Evolutionary conservation across 2,797 vertebrate species (phyloP).

Genomic region (Lagocephalus sceleratus): DNA sequence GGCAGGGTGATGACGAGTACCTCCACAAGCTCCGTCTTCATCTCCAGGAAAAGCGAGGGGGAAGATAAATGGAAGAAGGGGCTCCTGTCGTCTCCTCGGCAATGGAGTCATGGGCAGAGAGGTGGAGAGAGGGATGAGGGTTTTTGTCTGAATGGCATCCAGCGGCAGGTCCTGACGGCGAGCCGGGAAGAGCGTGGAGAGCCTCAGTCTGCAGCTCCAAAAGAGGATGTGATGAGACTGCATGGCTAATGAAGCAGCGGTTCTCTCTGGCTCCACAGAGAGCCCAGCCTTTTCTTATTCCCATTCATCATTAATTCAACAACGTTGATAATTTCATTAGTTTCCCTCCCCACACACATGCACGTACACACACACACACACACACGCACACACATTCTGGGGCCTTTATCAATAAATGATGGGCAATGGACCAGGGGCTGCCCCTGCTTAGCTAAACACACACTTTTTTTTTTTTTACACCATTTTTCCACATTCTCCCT

Average conservation of each 20-base stretch:
- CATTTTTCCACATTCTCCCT: conserved; percentile 4
- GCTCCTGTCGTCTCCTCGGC: conserved; percentile 10
- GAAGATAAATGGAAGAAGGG: conserved; percentile 8
- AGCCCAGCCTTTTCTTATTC: conserved; percentile 93
- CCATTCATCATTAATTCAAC: conserved; percentile 99
- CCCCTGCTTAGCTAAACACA: conserved; percentile 76
- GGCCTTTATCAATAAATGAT: conserved; percentile 96
- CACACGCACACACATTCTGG: conserved; percentile 71
- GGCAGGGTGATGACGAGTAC: conserved; percentile 16
- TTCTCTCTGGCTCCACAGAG: conserved; percentile 85
- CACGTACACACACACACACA: no score
- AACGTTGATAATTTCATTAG: conserved; percentile 99
- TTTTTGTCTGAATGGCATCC: conserved; percentile 83
- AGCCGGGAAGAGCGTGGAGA: conserved; percentile 66
- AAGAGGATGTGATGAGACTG: conserved; percentile 89
- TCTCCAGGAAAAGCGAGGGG: conserved; percentile 36
- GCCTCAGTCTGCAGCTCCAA: conserved; percentile 81
- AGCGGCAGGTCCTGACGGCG: conserved; percentile 79
- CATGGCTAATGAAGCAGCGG: conserved; percentile 89
- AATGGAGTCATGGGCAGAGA: conserved; percentile 16
- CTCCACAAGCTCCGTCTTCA: conserved; percentile 45
- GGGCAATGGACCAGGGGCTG: conserved; percentile 81
- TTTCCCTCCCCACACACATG: conserved; percentile 42
- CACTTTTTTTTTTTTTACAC: conserved; percentile 33
- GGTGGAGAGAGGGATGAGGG: conserved; percentile 15